These are phyloP conservation scores for Heteromormyrus szaboi DNA, from an alignment of 2,797 vertebrate species.

Conservation along the genomic window DNA sequence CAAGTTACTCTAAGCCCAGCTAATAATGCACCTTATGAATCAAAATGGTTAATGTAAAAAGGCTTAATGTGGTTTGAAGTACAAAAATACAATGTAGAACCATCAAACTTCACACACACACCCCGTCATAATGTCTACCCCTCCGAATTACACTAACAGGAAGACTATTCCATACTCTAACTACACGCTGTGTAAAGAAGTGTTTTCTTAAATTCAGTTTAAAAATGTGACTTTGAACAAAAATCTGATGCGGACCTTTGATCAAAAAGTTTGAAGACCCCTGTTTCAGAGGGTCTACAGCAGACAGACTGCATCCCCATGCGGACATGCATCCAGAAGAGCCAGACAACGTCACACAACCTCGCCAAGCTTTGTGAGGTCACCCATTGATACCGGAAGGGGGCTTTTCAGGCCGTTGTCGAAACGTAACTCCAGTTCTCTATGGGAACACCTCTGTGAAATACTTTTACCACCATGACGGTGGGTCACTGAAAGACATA, in stretches of 20 bases:
- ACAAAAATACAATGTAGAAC: not conserved
- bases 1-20: not conserved
- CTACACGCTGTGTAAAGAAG: too few relatives aligned
- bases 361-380: not conserved
- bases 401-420: not conserved
- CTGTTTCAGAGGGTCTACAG: constrained; percentile 8
- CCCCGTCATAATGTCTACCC: not conserved
- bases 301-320: constrained; percentile 39
- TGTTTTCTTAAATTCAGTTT: not conserved
- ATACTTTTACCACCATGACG: too few relatives aligned
- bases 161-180: too few relatives aligned
- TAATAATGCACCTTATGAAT: not conserved
- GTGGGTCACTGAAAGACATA: not conserved
- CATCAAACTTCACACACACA: not conserved
- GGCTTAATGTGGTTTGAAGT: not conserved
- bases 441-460: not conserved
- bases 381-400: not conserved
- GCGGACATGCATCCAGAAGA: constrained; percentile 53
- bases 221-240: not conserved
- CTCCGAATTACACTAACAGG: not conserved
- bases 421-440: not conserved
- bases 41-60: not conserved
- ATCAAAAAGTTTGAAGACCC: not conserved
- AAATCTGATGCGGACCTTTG: not conserved
- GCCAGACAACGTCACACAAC: constrained; percentile 28